Evolutionary conservation across 2,797 vertebrate species (phyloP).

Genomic region (Sebastes iracundus): DNA sequence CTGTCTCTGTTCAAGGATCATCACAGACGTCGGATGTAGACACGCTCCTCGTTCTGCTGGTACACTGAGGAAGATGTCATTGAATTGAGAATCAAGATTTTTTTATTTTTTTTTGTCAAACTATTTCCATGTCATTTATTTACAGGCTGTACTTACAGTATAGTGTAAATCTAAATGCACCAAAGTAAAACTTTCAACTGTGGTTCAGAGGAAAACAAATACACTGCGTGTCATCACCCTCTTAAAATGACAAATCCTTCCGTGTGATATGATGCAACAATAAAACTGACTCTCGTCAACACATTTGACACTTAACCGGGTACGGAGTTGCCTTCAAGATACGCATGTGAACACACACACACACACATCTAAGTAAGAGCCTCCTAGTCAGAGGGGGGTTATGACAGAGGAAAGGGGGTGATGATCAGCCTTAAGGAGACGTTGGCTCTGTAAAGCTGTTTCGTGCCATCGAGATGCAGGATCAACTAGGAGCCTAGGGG

Average conservation of each 20-base stretch:
- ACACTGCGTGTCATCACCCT: not conserved
- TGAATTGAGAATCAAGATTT: not conserved
- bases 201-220: not conserved
- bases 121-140: not conserved
- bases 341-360: not conserved
- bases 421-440: conserved; percentile 53
- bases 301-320: conserved; percentile 16
- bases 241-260: conserved; percentile 1
- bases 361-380: conserved; percentile 11
- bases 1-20: not conserved
- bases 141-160: not conserved
- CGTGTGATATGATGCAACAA: not conserved
- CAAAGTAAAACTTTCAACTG: not conserved
- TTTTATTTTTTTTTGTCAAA: not conserved
- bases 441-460: conserved; percentile 73
- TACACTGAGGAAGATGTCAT: not conserved
- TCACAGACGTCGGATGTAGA: not conserved
- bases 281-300: not conserved
- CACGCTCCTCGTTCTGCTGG: too few species aligned
- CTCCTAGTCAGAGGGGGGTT: conserved; percentile 11
- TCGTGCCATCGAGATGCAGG: conserved; percentile 60
- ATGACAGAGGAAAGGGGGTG: conserved; percentile 13
- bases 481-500: conserved; percentile 60
- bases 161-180: not conserved
- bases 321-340: conserved; percentile 16